Evolutionary conservation across 1,140 invertebrate species (phyloP).

Genomic region (Trichogramma pretiosum): DNA sequence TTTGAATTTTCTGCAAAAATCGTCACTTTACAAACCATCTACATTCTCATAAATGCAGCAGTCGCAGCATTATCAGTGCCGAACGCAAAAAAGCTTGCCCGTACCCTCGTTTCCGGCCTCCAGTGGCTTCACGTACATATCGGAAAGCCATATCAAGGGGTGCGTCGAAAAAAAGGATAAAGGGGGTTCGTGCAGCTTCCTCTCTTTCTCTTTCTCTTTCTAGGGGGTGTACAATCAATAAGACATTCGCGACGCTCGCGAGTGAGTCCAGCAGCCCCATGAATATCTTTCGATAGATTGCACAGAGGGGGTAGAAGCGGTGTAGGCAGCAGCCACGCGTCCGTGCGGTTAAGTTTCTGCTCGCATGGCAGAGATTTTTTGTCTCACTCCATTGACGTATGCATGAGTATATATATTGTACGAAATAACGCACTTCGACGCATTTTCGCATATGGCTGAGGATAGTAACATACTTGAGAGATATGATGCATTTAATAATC

Average conservation of each 20-base stretch:
- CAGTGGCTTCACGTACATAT: not conserved
- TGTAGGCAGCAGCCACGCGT: slow-evolving; percentile 42
- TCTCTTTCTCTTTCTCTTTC: not conserved
- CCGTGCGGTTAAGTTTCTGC: slow-evolving; percentile 42
- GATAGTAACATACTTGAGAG: not conserved
- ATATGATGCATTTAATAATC: not conserved
- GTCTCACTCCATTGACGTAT: slow-evolving; percentile 3
- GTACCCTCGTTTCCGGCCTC: slow-evolving; percentile 10
- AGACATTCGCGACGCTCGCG: slow-evolving; percentile 44
- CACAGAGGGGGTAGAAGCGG: slow-evolving; percentile 36
- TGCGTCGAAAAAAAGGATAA: slow-evolving; percentile 11
- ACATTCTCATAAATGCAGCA: slow-evolving; percentile 7
- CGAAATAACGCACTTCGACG: slow-evolving; percentile 16
- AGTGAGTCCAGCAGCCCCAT: slow-evolving; percentile 30
- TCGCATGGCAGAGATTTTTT: slow-evolving; percentile 3
- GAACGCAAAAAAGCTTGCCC: not conserved
- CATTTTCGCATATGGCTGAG: not conserved
- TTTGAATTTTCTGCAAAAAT: no score
- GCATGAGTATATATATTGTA: no score
- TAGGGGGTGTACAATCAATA: slow-evolving; percentile 40
- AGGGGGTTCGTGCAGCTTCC: slow-evolving; percentile 18
- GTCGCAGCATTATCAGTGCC: not conserved
- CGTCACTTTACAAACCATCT: no score
- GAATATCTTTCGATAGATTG: slow-evolving; percentile 49
- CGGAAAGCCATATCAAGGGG: slow-evolving; percentile 14